Evolutionary conservation across 1,140 invertebrate species (phyloP).

Genomic region (Neodiprion fabricii): DNA sequence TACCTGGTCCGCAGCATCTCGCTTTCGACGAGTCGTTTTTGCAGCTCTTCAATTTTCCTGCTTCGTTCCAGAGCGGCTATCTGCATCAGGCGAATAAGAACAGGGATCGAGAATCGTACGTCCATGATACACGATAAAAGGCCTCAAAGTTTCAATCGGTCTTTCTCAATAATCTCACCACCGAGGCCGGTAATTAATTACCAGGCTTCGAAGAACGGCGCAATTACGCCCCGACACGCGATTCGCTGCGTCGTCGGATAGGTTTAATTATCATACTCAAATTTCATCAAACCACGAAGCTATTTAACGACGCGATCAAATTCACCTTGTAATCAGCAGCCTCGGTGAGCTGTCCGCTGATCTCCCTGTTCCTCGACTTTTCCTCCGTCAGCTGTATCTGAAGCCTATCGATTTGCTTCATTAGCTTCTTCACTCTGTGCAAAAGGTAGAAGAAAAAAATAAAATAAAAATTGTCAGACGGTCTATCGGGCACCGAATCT

Average conservation of each 20-base stretch:
- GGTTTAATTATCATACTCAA: slow-evolving; percentile 7
- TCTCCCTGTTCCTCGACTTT: slow-evolving; percentile 73
- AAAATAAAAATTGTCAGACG: slow-evolving; percentile 6
- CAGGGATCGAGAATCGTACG: slow-evolving; percentile 9
- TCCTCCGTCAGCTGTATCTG: slow-evolving; percentile 76
- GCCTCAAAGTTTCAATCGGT: too few relatives aligned
- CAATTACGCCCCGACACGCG: too few relatives aligned
- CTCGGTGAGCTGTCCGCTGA: slow-evolving; percentile 80
- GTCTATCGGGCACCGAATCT: slow-evolving; percentile 10
- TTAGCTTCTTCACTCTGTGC: slow-evolving; percentile 72
- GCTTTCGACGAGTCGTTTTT: slow-evolving; percentile 76
- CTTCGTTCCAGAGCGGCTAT: slow-evolving; percentile 81
- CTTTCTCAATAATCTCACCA: too few relatives aligned
- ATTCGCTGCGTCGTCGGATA: slow-evolving; percentile 5
- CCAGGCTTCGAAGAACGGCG: too few relatives aligned
- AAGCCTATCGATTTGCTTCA: slow-evolving; percentile 78
- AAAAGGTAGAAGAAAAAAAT: slow-evolving; percentile 16
- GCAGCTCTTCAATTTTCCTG: slow-evolving; percentile 82
- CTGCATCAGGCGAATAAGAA: slow-evolving; percentile 54
- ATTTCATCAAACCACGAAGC: background rate
- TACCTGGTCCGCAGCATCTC: slow-evolving; percentile 75
- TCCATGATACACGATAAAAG: background rate
- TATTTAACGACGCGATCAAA: slow-evolving; percentile 5
- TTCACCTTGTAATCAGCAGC: slow-evolving; percentile 82
- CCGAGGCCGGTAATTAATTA: too few relatives aligned